Conservation (phyloP, 2,113 vertebrate species). For the Jaculus jaculus region DNA sequence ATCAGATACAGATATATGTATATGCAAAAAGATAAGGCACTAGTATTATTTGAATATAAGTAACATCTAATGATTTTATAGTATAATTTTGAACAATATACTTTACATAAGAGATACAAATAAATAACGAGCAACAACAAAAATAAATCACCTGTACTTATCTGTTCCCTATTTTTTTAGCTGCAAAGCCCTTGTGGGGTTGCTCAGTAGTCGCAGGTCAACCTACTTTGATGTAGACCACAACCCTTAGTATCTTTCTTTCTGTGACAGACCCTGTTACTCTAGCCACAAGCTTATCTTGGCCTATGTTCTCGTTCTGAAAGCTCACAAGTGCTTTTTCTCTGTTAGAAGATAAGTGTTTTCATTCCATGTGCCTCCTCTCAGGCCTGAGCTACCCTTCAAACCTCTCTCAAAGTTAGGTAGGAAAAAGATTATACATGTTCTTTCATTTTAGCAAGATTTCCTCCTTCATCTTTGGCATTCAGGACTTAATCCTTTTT, state of each 20-base stretch:
- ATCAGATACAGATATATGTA: neutral
- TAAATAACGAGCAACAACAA: neutral
- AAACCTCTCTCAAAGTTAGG: neutral
- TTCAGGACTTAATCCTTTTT: neutral
- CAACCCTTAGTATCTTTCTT: neutral
- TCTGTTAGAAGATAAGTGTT: neutral
- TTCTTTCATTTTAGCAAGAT: neutral
- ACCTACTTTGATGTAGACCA: neutral
- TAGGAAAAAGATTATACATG: neutral
- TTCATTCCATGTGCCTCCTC: neutral
- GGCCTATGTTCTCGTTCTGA: neutral
- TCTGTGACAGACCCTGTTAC: neutral
- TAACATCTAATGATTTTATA: neutral
- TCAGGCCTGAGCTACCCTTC: neutral
- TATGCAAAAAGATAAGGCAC: neutral
- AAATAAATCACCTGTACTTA: neutral
- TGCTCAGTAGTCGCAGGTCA: neutral
- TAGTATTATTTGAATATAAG: conserved; percentile 7
- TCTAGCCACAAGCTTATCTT: neutral
- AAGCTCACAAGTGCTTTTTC: neutral
- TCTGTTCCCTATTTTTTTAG: neutral
- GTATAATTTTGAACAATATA: conserved; percentile 17
- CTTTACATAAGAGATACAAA: conserved; percentile 3
- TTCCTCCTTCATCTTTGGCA: neutral
- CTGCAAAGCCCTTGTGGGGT: neutral